Evolutionary conservation across 2,888 invertebrate species (phyloP).

Genomic region (Drosophila fungiperda): DNA sequence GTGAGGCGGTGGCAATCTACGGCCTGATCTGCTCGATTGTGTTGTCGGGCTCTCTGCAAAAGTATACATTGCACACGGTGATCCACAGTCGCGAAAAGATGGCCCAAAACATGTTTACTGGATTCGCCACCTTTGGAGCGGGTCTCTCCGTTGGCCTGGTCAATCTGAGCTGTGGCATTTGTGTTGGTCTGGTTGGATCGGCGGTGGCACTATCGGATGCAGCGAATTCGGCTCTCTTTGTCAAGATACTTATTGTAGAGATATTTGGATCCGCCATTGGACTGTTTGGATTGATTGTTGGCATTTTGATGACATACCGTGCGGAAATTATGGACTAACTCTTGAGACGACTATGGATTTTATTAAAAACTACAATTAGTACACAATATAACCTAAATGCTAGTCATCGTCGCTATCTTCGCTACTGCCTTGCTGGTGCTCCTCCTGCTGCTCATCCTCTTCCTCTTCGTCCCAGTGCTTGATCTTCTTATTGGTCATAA

Average conservation of each 20-base stretch:
- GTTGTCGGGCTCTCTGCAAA: conserved; percentile 92
- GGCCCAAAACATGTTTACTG: conserved; percentile 91
- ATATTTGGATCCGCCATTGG: conserved; percentile 99
- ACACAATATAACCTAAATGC: conserved; percentile 22
- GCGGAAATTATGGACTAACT: conserved; percentile 88
- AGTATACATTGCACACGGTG: conserved; percentile 71
- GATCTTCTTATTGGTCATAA: conserved; percentile 94
- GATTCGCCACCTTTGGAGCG: conserved; percentile 98
- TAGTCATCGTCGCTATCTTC: conserved; percentile 55
- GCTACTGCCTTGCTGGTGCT: conserved; percentile 22
- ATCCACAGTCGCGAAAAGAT: conserved; percentile 81
- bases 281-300: conserved; percentile 98
- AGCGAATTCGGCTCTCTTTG: conserved; percentile 97
- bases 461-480: conserved; percentile 95
- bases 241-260: conserved; percentile 99
- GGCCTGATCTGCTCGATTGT: conserved; percentile 99
- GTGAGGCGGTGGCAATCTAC: conserved; percentile 99
- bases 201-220: conserved; percentile 99
- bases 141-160: conserved; percentile 97
- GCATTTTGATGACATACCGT: conserved; percentile 96
- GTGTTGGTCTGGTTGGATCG: conserved; percentile 99
- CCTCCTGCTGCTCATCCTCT: conserved; percentile 48
- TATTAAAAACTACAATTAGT: conserved; percentile 32
- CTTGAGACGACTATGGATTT: conserved; percentile 6
- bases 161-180: conserved; percentile 95